phyloP scores from a whole-genome alignment of 2,888 invertebrate species.

The Gymnocheta viridis region DNA sequence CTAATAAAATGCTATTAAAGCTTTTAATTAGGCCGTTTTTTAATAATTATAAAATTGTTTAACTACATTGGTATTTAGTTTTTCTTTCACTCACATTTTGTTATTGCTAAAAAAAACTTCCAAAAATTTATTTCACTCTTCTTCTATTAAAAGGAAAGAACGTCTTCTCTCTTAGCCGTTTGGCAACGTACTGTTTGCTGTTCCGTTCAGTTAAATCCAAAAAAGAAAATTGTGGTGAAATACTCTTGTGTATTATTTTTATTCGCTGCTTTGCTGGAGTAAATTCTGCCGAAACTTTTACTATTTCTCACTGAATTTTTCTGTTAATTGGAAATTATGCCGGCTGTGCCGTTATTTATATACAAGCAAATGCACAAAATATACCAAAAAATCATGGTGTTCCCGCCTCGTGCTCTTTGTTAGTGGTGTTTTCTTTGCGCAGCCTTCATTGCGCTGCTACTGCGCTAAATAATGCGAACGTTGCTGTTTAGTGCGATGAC shows the following conservation, averaged over 20 bases:
- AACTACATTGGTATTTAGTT: not conserved
- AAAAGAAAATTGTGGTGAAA: conserved; percentile 62
- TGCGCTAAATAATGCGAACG: not conserved
- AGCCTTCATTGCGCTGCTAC: not conserved
- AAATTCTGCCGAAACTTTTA: conserved; percentile 25
- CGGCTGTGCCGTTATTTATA: conserved; percentile 63
- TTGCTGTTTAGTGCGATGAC: conserved; percentile 41
- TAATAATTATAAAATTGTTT: not conserved
- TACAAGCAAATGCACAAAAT: conserved; percentile 33
- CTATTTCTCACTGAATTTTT: conserved; percentile 4
- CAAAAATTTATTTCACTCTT: conserved; percentile 4
- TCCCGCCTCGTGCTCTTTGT: not conserved
- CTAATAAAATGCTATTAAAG: not conserved
- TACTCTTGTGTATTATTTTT: conserved; percentile 24
- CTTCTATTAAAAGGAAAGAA: not conserved
- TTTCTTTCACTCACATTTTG: conserved; percentile 63
- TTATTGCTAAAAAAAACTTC: conserved; percentile 29
- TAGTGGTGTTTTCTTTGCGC: not conserved
- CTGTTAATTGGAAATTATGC: conserved; percentile 53
- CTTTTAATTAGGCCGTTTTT: not conserved
- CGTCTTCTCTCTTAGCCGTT: conserved; percentile 62
- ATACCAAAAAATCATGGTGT: not conserved
- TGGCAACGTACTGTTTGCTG: conserved; percentile 55
- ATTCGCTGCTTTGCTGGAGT: conserved; percentile 49
- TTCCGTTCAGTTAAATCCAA: conserved; percentile 22